These are phyloP conservation scores for Carassius gibelio DNA, from an alignment of 2,113 vertebrate genomes.

Conservation along the genomic window DNA sequence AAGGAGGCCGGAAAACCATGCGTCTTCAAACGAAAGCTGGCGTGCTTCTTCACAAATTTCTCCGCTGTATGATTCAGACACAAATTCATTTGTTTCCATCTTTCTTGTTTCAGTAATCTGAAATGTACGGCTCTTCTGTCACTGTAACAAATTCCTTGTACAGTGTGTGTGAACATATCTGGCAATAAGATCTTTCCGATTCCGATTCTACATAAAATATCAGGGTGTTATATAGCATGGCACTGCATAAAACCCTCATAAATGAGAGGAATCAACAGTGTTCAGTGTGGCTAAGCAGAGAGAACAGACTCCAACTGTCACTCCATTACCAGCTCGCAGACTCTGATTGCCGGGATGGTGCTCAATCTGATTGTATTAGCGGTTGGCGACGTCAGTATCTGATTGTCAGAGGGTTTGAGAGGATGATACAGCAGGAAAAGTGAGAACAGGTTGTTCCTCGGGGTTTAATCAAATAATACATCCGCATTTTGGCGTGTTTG, in stretches of 20 bases:
- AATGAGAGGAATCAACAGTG: conserved; percentile 37
- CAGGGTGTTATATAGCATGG: too few relatives aligned
- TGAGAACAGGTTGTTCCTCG: neutral
- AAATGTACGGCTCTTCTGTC: too few relatives aligned
- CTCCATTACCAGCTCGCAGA: conserved; percentile 35
- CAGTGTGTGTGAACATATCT: too few relatives aligned
- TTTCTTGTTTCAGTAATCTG: neutral
- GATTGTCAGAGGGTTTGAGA: neutral
- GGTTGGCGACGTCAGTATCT: neutral
- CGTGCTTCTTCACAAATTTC: neutral
- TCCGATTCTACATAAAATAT: too few relatives aligned
- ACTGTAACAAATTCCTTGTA: too few relatives aligned
- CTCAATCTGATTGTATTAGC: conserved; percentile 27
- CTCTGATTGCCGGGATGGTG: conserved; percentile 6
- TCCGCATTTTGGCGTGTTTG: neutral
- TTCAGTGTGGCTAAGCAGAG: neutral
- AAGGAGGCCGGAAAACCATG: neutral
- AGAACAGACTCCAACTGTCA: neutral
- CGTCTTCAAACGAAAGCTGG: neutral
- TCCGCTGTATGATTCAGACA: neutral
- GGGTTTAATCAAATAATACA: neutral
- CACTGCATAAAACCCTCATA: neutral
- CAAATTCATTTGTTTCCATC: neutral
- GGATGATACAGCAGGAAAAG: neutral
- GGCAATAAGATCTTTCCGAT: too few relatives aligned